These are phyloP conservation scores for Mamestra configurata DNA, from an alignment of 1,140 invertebrate species.

Conservation along the genomic window DNA sequence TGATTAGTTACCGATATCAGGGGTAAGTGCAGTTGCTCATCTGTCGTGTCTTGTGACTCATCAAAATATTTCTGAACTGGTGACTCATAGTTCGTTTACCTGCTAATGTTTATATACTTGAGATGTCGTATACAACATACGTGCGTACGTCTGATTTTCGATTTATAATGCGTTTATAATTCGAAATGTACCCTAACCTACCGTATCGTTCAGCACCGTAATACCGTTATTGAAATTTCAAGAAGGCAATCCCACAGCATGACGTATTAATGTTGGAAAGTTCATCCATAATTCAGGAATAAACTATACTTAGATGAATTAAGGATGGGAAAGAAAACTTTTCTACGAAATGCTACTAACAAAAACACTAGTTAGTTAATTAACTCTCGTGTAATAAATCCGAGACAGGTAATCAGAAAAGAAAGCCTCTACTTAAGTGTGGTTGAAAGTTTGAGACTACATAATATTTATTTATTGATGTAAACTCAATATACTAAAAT, in stretches of 20 bases:
- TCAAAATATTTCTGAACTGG: slow-evolving; percentile 72
- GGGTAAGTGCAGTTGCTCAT: slow-evolving; percentile 55
- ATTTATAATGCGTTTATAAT: not conserved
- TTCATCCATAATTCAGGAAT: slow-evolving; percentile 36
- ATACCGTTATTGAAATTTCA: slow-evolving; percentile 9
- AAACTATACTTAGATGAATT: slow-evolving; percentile 23
- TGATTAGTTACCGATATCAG: slow-evolving; percentile 52
- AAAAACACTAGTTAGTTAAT: slow-evolving; percentile 19
- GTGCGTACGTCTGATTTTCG: slow-evolving; percentile 13
- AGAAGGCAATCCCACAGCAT: not conserved
- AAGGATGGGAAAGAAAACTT: slow-evolving; percentile 39
- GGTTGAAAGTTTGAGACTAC: not conserved
- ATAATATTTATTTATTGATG: too few relatives aligned
- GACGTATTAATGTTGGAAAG: slow-evolving; percentile 20
- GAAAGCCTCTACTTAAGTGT: slow-evolving; percentile 1
- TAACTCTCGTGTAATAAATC: slow-evolving; percentile 13
- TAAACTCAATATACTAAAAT: too few relatives aligned
- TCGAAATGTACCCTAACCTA: not conserved
- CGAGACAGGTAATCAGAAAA: slow-evolving; percentile 34
- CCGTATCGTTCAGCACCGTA: slow-evolving; percentile 9
- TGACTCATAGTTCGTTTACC: slow-evolving; percentile 83
- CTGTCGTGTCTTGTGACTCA: slow-evolving; percentile 68
- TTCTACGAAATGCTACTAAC: slow-evolving; percentile 31
- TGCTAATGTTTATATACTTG: slow-evolving; percentile 55
- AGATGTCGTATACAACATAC: slow-evolving; percentile 23